Evolutionary conservation across 1,140 invertebrate genomes (phyloP).

Genomic region (Eufriesea mexicana): DNA sequence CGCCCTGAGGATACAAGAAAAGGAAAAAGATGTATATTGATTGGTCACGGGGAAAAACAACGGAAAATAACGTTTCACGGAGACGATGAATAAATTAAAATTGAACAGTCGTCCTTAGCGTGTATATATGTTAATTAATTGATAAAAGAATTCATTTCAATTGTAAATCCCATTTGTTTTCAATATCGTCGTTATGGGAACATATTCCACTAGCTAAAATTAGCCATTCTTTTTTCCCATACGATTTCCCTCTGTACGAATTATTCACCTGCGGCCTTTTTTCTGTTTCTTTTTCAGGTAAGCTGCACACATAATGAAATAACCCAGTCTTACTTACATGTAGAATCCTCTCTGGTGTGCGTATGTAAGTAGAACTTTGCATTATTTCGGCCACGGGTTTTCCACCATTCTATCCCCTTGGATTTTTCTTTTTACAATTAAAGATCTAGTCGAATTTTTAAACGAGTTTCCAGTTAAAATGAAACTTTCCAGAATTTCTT

Average conservation of each 20-base stretch:
- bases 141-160: not conserved
- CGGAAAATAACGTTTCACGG: not conserved
- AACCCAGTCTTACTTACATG: slow-evolving; percentile 20
- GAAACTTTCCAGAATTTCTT: no score
- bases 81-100: not conserved
- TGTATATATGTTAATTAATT: not conserved
- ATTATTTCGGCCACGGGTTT: not conserved
- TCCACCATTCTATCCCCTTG: not conserved
- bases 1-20: not conserved
- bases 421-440: not conserved
- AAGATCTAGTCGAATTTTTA: no score
- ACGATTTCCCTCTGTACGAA: not conserved
- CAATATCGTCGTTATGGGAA: not conserved
- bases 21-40: not conserved
- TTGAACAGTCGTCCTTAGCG: not conserved
- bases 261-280: not conserved
- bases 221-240: not conserved
- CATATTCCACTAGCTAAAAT: not conserved
- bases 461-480: no score
- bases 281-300: slow-evolving; percentile 40
- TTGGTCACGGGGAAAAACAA: not conserved
- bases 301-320: slow-evolving; percentile 40
- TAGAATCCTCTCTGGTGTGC: slow-evolving; percentile 13
- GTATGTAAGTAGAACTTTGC: slow-evolving; percentile 41
- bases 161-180: not conserved